A percentile compares a stretch with the other conserved stretches of the same genome.
Evolutionary conservation across 2,113 vertebrate species (phyloP).

Genomic region (Seriola aureovittata): DNA sequence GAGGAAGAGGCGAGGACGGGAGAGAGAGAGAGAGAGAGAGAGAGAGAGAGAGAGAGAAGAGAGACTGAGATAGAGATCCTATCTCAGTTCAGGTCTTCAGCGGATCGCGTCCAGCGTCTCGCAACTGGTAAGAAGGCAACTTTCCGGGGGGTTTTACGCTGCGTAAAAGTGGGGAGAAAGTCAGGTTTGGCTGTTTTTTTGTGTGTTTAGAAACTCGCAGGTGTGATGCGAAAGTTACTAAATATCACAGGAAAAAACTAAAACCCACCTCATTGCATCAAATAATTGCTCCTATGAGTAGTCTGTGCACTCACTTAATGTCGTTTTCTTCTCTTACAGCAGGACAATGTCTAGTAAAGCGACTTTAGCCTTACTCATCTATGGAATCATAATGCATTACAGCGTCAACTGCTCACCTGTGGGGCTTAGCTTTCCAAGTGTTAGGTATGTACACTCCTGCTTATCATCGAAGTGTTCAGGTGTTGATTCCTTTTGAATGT

Average conservation of each 20-base stretch:
- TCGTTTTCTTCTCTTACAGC: conserved; percentile 80
- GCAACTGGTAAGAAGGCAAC: conserved; percentile 77
- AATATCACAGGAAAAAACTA: neutral
- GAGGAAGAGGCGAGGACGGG: conserved; percentile 28
- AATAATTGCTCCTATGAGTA: neutral
- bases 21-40: conserved; percentile 15
- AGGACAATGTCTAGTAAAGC: conserved; percentile 94
- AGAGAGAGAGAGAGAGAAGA: conserved; percentile 39
- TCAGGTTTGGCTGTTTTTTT: conserved; percentile 13
- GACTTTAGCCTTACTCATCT: conserved; percentile 92
- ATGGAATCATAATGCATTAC: conserved; percentile 95
- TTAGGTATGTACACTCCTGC: conserved; percentile 89
- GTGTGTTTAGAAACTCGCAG: conserved; percentile 23
- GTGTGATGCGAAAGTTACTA: conserved; percentile 33
- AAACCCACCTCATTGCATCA: neutral
- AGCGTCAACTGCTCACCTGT: conserved; percentile 92
- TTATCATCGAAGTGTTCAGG: neutral
- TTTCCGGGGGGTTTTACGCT: conserved; percentile 49
- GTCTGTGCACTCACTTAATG: conserved; percentile 11
- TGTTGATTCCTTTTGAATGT: neutral
- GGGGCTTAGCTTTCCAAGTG: conserved; percentile 90
- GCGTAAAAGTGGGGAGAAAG: conserved; percentile 44
- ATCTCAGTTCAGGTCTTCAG: conserved; percentile 79
- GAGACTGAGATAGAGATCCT: conserved; percentile 80
- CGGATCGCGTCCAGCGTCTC: conserved; percentile 73